These are phyloP conservation scores for Verasper variegatus DNA, from an alignment of 2,113 vertebrate species.

Conservation along the genomic window DNA sequence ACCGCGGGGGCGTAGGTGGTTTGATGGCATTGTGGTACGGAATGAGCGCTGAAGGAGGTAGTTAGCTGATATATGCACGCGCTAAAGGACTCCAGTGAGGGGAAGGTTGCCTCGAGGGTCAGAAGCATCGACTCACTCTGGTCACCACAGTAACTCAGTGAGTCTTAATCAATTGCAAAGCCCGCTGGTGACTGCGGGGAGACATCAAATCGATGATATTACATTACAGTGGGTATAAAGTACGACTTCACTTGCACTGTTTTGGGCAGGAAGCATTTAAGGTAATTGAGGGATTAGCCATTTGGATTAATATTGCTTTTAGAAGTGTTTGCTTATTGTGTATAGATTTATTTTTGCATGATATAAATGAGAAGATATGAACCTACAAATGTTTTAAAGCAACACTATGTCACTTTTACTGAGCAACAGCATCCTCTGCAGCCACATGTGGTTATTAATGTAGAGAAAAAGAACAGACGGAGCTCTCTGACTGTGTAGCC, in stretches of 20 bases:
- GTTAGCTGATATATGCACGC: constrained; percentile 28
- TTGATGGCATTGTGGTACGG: constrained; percentile 19
- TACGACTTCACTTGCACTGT: constrained; percentile 13
- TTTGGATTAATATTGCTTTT: too few relatives aligned
- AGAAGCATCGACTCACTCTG: constrained; percentile 44
- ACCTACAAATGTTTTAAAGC: too few relatives aligned
- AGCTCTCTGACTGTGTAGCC: too few relatives aligned
- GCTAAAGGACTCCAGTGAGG: constrained; percentile 36
- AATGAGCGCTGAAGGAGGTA: constrained; percentile 24
- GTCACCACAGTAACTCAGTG: constrained; percentile 48
- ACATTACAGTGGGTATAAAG: constrained; percentile 46
- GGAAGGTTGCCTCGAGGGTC: constrained; percentile 35
- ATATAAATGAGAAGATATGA: too few relatives aligned
- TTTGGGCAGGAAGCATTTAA: constrained; percentile 22
- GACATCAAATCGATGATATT: constrained; percentile 59
- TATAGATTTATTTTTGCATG: too few relatives aligned
- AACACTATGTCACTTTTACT: too few relatives aligned
- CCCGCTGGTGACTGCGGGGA: constrained; percentile 43
- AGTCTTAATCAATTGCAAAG: constrained; percentile 58
- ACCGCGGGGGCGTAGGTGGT: constrained; percentile 20
- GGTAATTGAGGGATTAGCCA: too few relatives aligned
- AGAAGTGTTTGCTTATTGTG: too few relatives aligned
- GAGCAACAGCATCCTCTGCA: too few relatives aligned
- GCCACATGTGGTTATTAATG: too few relatives aligned
- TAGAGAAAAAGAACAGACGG: too few relatives aligned